phyloP scores from a whole-genome alignment of 2,113 vertebrate genomes.

The Herpetotheres cachinnans region DNA sequence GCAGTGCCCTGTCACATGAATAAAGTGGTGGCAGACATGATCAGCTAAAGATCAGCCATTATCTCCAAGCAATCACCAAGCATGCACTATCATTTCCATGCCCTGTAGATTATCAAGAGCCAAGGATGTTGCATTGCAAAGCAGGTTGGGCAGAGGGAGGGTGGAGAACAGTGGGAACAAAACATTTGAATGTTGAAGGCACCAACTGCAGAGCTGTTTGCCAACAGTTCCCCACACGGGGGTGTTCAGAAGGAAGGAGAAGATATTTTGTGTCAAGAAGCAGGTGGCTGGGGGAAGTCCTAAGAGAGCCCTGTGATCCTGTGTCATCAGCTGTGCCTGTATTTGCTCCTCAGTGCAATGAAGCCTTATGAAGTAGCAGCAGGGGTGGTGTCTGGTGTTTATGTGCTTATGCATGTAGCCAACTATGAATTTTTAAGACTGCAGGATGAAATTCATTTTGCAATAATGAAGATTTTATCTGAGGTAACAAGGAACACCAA shows the following conservation, averaged over 20 bases:
- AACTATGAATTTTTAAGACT: constrained; percentile 25
- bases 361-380: neutral
- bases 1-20: neutral
- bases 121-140: neutral
- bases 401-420: neutral
- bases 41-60: neutral
- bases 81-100: neutral
- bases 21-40: neutral
- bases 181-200: neutral
- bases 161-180: neutral
- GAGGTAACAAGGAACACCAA: neutral
- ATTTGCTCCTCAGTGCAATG: neutral
- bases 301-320: neutral
- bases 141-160: neutral
- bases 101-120: neutral
- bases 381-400: neutral
- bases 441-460: constrained; percentile 12
- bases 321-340: neutral
- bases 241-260: neutral
- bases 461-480: constrained; percentile 29
- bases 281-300: neutral
- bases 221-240: neutral
- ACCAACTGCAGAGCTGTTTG: neutral
- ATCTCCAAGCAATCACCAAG: neutral
- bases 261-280: neutral